Evolutionary conservation across 1,140 invertebrate genomes (phyloP).

Genomic region (Eufriesea mexicana): DNA sequence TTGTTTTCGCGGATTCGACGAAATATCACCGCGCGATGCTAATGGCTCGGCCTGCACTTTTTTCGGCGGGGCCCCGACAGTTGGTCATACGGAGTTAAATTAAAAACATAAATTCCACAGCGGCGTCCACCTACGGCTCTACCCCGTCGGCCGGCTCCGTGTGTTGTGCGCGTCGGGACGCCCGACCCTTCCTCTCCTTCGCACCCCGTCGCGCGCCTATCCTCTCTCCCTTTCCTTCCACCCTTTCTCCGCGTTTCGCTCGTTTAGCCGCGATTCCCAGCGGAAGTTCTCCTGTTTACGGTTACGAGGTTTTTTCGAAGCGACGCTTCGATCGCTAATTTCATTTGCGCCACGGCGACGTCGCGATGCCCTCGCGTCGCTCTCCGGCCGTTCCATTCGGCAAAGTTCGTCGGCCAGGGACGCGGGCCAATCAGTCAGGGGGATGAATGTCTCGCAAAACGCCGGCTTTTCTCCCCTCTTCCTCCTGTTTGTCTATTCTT

Average conservation of each 20-base stretch:
- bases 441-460: conserved; percentile 43
- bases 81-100: conserved; percentile 82
- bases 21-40: conserved; percentile 79
- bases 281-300: conserved; percentile 68
- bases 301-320: conserved; percentile 53
- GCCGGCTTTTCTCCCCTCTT: background rate
- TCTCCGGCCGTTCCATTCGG: conserved; percentile 10
- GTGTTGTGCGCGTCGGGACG: conserved; percentile 1
- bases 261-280: conserved; percentile 67
- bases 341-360: conserved; percentile 52
- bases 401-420: conserved; percentile 26
- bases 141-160: background rate
- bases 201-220: background rate
- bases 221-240: background rate
- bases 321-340: conserved; percentile 65
- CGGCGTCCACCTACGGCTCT: conserved; percentile 46
- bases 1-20: conserved; percentile 81
- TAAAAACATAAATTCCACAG: conserved; percentile 81
- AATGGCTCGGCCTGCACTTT: conserved; percentile 74
- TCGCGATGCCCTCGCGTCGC: conserved; percentile 19
- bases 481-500: background rate
- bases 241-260: conserved; percentile 49
- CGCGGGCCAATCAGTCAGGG: conserved; percentile 16
- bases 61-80: conserved; percentile 73
- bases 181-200: conserved; percentile 28